Conservation (phyloP, 2,888 invertebrate genomes). For the Eupithecia inturbata region DNA sequence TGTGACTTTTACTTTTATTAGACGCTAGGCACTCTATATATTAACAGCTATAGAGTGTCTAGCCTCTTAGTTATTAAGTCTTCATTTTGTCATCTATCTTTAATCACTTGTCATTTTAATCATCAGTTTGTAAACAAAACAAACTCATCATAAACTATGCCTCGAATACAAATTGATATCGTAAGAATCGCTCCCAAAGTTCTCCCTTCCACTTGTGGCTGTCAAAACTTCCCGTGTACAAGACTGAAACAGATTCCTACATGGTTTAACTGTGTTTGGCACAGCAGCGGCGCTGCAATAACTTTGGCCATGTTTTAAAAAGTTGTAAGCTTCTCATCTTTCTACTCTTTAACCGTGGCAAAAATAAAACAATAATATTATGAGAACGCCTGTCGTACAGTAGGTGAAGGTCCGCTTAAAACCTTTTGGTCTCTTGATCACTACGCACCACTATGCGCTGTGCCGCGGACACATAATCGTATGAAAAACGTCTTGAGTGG, state of each 20-base stretch:
- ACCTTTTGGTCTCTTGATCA: no score
- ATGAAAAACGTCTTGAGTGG: no score
- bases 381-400: no score
- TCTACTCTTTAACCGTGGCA: background rate
- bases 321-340: background rate
- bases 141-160: background rate
- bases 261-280: slow-evolving; percentile 44
- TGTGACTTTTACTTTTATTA: no score
- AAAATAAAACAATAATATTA: no score
- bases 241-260: slow-evolving; percentile 21
- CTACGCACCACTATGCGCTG: no score
- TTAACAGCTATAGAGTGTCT: no score
- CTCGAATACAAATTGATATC: slow-evolving; percentile 18
- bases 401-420: no score
- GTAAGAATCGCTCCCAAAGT: slow-evolving; percentile 24
- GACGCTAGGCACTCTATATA: no score
- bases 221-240: slow-evolving; percentile 26
- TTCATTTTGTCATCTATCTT: background rate
- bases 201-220: slow-evolving; percentile 16
- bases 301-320: background rate
- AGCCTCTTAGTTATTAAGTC: background rate
- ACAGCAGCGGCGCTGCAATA: slow-evolving; percentile 54
- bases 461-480: no score
- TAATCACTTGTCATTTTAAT: background rate
- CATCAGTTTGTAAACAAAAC: background rate